Base-by-base conservation (phyloP, 2,888 invertebrate genomes). In the Metopia argyrocephala region DNA sequence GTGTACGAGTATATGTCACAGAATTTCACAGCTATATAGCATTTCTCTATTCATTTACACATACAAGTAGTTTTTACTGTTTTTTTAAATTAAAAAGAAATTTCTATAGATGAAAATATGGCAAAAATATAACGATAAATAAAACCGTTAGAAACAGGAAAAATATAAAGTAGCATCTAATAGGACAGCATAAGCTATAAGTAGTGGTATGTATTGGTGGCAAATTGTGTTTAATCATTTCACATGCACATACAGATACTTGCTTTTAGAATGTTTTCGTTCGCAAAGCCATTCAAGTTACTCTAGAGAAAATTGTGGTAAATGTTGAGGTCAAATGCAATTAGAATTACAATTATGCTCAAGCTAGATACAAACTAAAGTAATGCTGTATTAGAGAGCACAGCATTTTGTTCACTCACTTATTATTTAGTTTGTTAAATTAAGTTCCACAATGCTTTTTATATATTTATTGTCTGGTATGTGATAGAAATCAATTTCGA, bases 1-100 rank as follows among this genome's bases (percentile, higher is more conserved):
- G 21, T 65, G 20, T 20, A n/a, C n/a, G 9, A 50, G 15, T 54
- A 48, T 75, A 45, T 46, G 12, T 68, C 61, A 54, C 52, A 20
- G 52, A 27, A 61, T 66, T 59, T 52, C 45, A 28, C 46, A 66
- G 20, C 65, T 48, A 65, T 50, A 38, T 31, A 65, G 54, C 54
- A 65, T 56, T 25, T 31, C 65, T 28, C n/a, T 57, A 21, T 12
- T 20, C 31, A 9, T 20, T 28, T 25, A 56, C 5, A n/a, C 7
- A 27, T 56, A n/a, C 56, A 12, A 7, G 18, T 6, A 56, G 7
- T n/a, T n/a, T n/a, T 4, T 18, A 31, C n/a, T 20, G 2, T 4
- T 15, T 38, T 18, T 27, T 7, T 6, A 20, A 46, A 27, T n/a
- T 71, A 50, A 28, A 25, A 50, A 25, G 50, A 52, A 70, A 46